Conservation (phyloP, 2,113 vertebrate genomes). For the Aramus guarauna region DNA sequence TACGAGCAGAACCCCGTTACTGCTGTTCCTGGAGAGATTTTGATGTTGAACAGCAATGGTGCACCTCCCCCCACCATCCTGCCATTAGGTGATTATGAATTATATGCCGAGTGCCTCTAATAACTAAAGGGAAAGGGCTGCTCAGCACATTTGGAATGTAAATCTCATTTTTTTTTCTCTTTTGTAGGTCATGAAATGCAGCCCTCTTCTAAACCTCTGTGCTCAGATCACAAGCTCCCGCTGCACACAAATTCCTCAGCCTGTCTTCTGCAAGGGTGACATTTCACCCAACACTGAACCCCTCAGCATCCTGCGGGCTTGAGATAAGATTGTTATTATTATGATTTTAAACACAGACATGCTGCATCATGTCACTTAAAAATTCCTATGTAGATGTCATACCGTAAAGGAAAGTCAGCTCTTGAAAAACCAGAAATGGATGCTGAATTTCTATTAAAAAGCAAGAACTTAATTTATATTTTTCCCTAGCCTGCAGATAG, state of each 20-base stretch:
- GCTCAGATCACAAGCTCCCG: background rate
- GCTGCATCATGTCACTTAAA: background rate
- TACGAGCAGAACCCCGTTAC: background rate
- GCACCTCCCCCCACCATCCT: background rate
- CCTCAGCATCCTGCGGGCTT: background rate
- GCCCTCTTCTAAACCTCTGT: slow-evolving; percentile 28
- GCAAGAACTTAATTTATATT: background rate
- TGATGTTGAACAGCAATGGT: background rate
- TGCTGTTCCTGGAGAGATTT: slow-evolving; percentile 44
- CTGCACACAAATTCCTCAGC: slow-evolving; percentile 8
- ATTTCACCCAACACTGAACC: background rate
- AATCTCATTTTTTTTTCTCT: slow-evolving; percentile 60
- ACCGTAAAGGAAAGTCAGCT: background rate
- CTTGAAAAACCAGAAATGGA: background rate
- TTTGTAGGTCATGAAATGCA: slow-evolving; percentile 63
- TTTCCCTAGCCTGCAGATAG: background rate
- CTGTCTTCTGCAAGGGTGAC: slow-evolving; percentile 1
- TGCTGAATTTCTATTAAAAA: background rate
- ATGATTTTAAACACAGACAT: slow-evolving; percentile 19
- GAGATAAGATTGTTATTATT: slow-evolving; percentile 16
- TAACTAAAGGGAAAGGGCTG: slow-evolving; percentile 54
- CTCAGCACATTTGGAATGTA: slow-evolving; percentile 66
- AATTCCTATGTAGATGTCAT: background rate
- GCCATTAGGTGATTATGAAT: slow-evolving; percentile 60
- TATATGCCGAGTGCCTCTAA: slow-evolving; percentile 30